These are phyloP conservation scores for Sebastiscus albofasciatus DNA, from an alignment of 2,797 vertebrate genomes.

Conservation along the genomic window DNA sequence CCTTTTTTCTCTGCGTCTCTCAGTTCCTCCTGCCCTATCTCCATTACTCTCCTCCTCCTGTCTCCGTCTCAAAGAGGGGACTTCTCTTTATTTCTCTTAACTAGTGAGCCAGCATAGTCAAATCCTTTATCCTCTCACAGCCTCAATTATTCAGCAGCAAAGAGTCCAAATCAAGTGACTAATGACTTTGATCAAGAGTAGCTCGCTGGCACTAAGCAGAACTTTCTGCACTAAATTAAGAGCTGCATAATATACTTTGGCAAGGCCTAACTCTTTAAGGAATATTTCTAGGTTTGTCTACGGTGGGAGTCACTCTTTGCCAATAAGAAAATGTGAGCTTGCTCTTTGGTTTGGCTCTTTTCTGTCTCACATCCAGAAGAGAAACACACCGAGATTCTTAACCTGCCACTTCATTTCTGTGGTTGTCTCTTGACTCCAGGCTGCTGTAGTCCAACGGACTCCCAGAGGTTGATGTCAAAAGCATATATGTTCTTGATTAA, in stretches of 20 bases:
- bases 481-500: not conserved
- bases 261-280: constrained; percentile 43
- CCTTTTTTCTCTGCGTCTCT: not conserved
- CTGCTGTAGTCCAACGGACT: not conserved
- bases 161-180: constrained; percentile 78
- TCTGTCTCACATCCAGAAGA: not conserved
- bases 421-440: not conserved
- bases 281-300: constrained; percentile 52
- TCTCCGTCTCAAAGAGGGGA: constrained; percentile 24
- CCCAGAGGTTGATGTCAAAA: not conserved
- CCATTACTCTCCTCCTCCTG: not conserved
- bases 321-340: constrained; percentile 31
- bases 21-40: not conserved
- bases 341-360: not conserved
- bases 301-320: not conserved
- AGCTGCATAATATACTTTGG: constrained; percentile 63
- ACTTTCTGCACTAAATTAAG: constrained; percentile 74
- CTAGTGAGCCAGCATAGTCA: constrained; percentile 62
- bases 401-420: not conserved
- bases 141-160: constrained; percentile 80
- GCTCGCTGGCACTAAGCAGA: constrained; percentile 67
- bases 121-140: constrained; percentile 73
- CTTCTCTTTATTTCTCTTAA: constrained; percentile 67
- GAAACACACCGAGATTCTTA: not conserved
- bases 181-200: constrained; percentile 80